Conservation (phyloP, 1,140 invertebrate species). For the Lerema accius region DNA sequence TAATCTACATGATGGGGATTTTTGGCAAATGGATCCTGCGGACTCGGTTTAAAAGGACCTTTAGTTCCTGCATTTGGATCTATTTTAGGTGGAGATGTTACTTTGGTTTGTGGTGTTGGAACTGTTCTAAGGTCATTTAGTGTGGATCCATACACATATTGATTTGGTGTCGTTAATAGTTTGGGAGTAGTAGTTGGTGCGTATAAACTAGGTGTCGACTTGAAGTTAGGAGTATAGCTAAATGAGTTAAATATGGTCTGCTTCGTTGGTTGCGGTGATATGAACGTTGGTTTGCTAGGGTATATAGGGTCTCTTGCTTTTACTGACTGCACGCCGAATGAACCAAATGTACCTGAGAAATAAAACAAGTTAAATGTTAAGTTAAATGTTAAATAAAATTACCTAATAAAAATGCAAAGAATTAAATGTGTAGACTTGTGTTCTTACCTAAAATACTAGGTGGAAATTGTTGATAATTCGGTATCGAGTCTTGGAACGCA, state of each 20-base stretch:
- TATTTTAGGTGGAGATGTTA: conserved; percentile 57
- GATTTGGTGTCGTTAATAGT: conserved; percentile 58
- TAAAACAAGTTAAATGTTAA: no score
- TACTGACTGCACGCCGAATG: conserved; percentile 74
- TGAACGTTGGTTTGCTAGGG: conserved; percentile 63
- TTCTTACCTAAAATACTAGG: conserved; percentile 74
- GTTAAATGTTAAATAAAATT: no score
- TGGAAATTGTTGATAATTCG: conserved; percentile 49
- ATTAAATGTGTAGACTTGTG: no score
- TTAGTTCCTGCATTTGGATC: conserved; percentile 67
- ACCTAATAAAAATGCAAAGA: conserved; percentile 25
- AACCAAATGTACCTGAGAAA: conserved; percentile 78
- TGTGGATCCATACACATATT: conserved; percentile 56
- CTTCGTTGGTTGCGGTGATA: conserved; percentile 65
- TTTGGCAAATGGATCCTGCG: conserved; percentile 75
- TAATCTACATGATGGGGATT: conserved; percentile 50
- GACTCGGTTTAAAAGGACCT: conserved; percentile 73
- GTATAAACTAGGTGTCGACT: conserved; percentile 61
- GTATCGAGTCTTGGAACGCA: conserved; percentile 62
- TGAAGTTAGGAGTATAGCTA: conserved; percentile 63
- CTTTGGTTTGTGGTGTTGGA: conserved; percentile 62
- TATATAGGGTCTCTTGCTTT: conserved; percentile 72
- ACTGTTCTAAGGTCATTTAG: conserved; percentile 59
- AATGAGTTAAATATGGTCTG: conserved; percentile 72
- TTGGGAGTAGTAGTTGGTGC: conserved; percentile 68